Evolutionary conservation across 2,797 vertebrate species (phyloP).

Genomic region (Alcedo atthis): DNA sequence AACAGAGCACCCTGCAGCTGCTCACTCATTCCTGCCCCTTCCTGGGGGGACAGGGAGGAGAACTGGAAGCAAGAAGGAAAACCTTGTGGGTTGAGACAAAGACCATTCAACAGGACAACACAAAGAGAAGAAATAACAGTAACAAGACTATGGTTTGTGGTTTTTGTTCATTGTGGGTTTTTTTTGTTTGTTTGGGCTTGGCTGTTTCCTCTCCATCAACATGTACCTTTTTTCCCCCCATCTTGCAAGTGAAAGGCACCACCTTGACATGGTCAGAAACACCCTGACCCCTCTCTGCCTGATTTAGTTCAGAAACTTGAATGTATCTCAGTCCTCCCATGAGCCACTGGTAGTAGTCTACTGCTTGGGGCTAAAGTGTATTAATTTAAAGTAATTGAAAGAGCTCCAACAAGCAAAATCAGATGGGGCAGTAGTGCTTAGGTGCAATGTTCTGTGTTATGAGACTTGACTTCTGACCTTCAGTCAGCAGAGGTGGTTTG

Average conservation of each 20-base stretch:
- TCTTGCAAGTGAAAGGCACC: not conserved
- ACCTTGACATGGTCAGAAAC: not conserved
- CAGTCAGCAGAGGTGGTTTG: not conserved
- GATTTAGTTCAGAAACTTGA: not conserved
- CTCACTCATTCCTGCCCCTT: not conserved
- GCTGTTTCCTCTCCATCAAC: not conserved
- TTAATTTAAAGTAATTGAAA: not conserved
- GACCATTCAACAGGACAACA: not conserved
- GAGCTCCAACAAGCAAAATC: not conserved
- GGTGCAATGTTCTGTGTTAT: not conserved
- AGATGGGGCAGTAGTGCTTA: not conserved
- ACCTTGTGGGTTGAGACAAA: too few relatives aligned
- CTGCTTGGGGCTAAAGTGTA: not conserved
- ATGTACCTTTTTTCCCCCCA: not conserved
- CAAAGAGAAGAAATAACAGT: not conserved
- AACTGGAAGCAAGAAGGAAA: not conserved
- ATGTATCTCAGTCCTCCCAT: fast-evolving
- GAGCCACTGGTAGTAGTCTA: not conserved
- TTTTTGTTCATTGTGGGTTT: not conserved
- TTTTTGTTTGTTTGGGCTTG: not conserved
- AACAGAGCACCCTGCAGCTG: not conserved
- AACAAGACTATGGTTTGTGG: not conserved
- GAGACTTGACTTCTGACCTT: not conserved
- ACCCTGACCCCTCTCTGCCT: not conserved
- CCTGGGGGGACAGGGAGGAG: not conserved